Evolutionary conservation across 2,888 invertebrate species (phyloP).

Genomic region (Chrysolina haemoptera): DNA sequence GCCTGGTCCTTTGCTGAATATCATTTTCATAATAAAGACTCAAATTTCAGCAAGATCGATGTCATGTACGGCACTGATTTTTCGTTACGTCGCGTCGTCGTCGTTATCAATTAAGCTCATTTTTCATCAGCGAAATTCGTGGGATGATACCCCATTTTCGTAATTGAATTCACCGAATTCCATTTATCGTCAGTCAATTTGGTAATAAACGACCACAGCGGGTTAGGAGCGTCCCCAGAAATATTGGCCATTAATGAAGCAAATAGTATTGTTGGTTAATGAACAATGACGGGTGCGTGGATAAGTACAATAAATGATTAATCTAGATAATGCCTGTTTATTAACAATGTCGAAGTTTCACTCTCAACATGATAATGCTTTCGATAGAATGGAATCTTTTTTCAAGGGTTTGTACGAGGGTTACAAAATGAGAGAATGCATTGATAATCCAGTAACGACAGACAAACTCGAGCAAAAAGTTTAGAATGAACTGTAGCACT

Average conservation of each 20-base stretch:
- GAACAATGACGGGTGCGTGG: conserved; percentile 10
- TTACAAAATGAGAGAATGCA: neutral
- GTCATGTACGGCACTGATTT: conserved; percentile 6
- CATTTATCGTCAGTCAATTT: conserved; percentile 19
- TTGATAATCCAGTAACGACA: too few relatives aligned
- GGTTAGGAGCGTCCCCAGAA: conserved; percentile 18
- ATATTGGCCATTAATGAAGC: conserved; percentile 15
- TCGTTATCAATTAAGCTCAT: neutral
- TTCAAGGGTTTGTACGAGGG: neutral
- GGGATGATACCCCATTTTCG: conserved; percentile 11
- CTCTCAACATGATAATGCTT: neutral
- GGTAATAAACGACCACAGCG: conserved; percentile 9
- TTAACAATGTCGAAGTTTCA: neutral
- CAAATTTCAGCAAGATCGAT: too few relatives aligned
- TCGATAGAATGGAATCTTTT: neutral
- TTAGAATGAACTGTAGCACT: too few relatives aligned
- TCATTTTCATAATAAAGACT: too few relatives aligned
- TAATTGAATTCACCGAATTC: conserved; percentile 19
- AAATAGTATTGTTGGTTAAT: conserved; percentile 12
- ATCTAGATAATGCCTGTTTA: neutral
- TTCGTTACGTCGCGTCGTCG: too few relatives aligned
- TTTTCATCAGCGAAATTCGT: neutral
- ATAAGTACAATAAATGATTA: conserved; percentile 7
- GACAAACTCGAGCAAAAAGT: too few relatives aligned
- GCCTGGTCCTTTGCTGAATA: too few relatives aligned